phyloP scores from a whole-genome alignment of 2,888 invertebrate genomes.

The Lepeophtheirus nordmannii region DNA sequence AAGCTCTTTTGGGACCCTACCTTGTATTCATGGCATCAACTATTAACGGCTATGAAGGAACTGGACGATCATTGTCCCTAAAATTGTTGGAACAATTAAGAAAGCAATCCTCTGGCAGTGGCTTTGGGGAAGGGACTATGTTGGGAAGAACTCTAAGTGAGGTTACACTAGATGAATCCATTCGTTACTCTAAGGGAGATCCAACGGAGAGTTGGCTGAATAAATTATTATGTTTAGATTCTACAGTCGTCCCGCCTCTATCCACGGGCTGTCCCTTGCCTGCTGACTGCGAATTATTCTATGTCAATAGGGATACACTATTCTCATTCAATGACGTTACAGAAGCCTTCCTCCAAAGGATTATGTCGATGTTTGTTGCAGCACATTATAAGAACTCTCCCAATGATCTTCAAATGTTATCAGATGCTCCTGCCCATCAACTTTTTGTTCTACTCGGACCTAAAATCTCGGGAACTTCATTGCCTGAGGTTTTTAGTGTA shows the following conservation, averaged over 20 bases:
- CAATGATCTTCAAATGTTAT: slow-evolving; percentile 93
- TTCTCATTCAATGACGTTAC: slow-evolving; percentile 85
- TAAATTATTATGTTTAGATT: slow-evolving; percentile 74
- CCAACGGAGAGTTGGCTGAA: slow-evolving; percentile 81
- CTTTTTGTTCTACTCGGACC: slow-evolving; percentile 86
- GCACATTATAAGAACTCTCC: slow-evolving; percentile 99
- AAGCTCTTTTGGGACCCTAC: slow-evolving; percentile 73
- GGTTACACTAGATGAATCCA: slow-evolving; percentile 79
- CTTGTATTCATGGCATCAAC: slow-evolving; percentile 90
- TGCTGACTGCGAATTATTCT: slow-evolving; percentile 68
- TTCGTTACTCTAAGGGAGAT: slow-evolving; percentile 75
- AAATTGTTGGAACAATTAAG: slow-evolving; percentile 81
- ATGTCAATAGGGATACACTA: slow-evolving; percentile 75
- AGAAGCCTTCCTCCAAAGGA: slow-evolving; percentile 46
- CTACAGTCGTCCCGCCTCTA: slow-evolving; percentile 49
- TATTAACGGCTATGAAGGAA: slow-evolving; percentile 87
- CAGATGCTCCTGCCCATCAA: slow-evolving; percentile 96
- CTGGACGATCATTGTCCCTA: slow-evolving; percentile 82
- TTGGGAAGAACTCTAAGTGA: slow-evolving; percentile 33
- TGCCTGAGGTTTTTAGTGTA: slow-evolving; percentile 53
- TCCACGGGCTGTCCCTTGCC: slow-evolving; percentile 74
- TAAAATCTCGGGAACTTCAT: slow-evolving; percentile 44
- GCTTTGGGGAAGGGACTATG: slow-evolving; percentile 33
- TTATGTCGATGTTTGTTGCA: slow-evolving; percentile 85
- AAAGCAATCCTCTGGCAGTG: slow-evolving; percentile 42